These are phyloP conservation scores for Nannoperca australis DNA, from an alignment of 2,797 vertebrate species.

Conservation along the genomic window DNA sequence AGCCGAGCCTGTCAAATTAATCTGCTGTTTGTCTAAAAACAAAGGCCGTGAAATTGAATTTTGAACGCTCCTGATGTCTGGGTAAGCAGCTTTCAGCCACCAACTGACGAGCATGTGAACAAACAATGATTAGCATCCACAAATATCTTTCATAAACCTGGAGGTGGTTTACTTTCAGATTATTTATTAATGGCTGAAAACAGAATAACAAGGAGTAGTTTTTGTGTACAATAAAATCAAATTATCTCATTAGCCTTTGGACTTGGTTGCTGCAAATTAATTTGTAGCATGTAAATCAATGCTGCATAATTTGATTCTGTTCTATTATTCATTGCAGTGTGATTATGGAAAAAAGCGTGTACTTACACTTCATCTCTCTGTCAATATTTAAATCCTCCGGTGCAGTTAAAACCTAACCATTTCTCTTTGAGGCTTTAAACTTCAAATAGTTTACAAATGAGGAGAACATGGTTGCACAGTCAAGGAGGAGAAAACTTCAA, in stretches of 20 bases:
- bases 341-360: conserved; percentile 59
- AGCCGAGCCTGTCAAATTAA: conserved; percentile 48
- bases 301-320: conserved; percentile 35
- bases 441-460: conserved; percentile 29
- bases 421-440: conserved; percentile 29
- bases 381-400: conserved; percentile 59
- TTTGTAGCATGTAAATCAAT: conserved; percentile 52
- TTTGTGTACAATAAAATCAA: conserved; percentile 44
- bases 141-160: conserved; percentile 44
- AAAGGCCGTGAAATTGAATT: conserved; percentile 70
- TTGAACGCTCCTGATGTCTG: conserved; percentile 54
- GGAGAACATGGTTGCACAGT: conserved; percentile 9
- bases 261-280: conserved; percentile 56
- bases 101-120: conserved; percentile 60
- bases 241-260: conserved; percentile 60
- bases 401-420: conserved; percentile 9
- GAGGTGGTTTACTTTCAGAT: conserved; percentile 38
- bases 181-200: conserved; percentile 52
- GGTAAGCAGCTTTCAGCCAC: conserved; percentile 65
- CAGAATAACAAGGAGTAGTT: conserved; percentile 37
- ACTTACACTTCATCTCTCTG: conserved; percentile 57
- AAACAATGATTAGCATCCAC: conserved; percentile 74
- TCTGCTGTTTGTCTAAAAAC: conserved; percentile 69
- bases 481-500: conserved; percentile 15
- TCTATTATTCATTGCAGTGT: conserved; percentile 49